Evolutionary conservation across 2,888 invertebrate genomes (phyloP).

Genomic region (Amphipyra tragopoginis): DNA sequence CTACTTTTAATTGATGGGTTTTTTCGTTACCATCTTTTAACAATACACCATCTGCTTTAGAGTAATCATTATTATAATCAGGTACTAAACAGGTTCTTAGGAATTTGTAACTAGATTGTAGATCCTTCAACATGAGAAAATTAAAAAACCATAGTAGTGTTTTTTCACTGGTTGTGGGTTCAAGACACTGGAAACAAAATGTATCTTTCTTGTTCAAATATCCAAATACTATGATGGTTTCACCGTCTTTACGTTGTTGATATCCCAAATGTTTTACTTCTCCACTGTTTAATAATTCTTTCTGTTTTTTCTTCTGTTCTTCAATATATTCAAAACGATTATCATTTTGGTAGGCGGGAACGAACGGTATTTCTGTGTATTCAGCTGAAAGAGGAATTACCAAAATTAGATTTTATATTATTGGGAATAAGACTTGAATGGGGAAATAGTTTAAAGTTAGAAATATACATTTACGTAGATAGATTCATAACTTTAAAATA

Average conservation of each 20-base stretch:
- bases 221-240: slow-evolving; percentile 7
- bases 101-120: slow-evolving; percentile 69
- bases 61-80: slow-evolving; percentile 11
- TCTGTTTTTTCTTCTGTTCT: slow-evolving; percentile 15
- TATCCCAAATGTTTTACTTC: neutral
- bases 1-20: neutral
- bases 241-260: neutral
- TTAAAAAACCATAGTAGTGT: slow-evolving; percentile 71
- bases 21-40: neutral
- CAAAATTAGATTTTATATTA: neutral
- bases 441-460: too few relatives aligned
- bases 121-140: slow-evolving; percentile 67
- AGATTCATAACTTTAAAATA: too few relatives aligned
- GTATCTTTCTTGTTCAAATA: slow-evolving; percentile 65
- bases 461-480: too few relatives aligned
- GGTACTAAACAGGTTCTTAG: slow-evolving; percentile 58
- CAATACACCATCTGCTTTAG: neutral
- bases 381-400: slow-evolving; percentile 58
- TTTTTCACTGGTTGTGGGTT: slow-evolving; percentile 54
- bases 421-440: too few relatives aligned
- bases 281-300: slow-evolving; percentile 11
- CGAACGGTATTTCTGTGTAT: slow-evolving; percentile 62
- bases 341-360: slow-evolving; percentile 71
- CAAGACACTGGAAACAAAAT: slow-evolving; percentile 67
- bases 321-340: slow-evolving; percentile 61